Percentiles rank a stretch among this genome's conserved stretches.
These are phyloP conservation scores for Dioctria rufipes DNA, from an alignment of 2,888 invertebrate genomes.

Conservation along the genomic window DNA sequence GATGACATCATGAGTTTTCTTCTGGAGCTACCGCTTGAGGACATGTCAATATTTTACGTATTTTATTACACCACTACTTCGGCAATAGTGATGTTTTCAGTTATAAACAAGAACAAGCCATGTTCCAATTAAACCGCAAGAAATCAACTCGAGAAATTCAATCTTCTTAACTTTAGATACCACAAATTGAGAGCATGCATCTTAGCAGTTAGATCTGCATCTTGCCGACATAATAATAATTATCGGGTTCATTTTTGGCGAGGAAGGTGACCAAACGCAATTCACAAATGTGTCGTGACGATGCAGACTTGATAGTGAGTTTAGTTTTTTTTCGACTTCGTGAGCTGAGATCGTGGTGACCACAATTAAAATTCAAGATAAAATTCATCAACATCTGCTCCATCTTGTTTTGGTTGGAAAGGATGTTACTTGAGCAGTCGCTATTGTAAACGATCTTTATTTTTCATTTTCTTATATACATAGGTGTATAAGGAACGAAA, in stretches of 20 bases:
- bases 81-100: not conserved
- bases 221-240: not conserved
- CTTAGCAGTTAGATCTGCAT: not conserved
- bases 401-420: not conserved
- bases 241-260: not conserved
- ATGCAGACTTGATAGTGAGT: not conserved
- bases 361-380: not conserved
- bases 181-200: slow-evolving; percentile 14
- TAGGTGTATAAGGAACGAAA: not conserved
- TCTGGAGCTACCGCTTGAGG: too few relatives aligned
- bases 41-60: slow-evolving; percentile 20
- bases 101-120: slow-evolving; percentile 12
- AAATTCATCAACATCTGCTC: not conserved
- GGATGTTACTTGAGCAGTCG: not conserved
- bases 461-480: not conserved
- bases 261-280: not conserved
- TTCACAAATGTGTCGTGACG: slow-evolving; percentile 13
- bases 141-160: not conserved
- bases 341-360: too few relatives aligned
- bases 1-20: too few relatives aligned
- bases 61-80: slow-evolving; percentile 18
- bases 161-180: slow-evolving; percentile 13
- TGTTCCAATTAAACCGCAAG: slow-evolving; percentile 34
- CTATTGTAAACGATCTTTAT: not conserved
- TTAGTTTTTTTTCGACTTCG: not conserved